Base-by-base conservation (phyloP, 2,888 invertebrate genomes). In the Microplitis deprimator region DNA sequence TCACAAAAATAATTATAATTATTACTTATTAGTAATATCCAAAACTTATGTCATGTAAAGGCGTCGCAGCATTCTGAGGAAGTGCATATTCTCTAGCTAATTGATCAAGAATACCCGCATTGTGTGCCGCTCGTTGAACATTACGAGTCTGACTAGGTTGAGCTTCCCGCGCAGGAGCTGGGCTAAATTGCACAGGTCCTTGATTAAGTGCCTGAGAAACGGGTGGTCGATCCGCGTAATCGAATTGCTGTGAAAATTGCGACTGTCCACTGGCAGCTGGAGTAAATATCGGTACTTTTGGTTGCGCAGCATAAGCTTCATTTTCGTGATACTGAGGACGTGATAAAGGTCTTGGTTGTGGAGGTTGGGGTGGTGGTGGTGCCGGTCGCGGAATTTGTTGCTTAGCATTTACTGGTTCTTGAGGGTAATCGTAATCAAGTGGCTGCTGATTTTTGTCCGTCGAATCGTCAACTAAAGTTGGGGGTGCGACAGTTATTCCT, bases 31-130 rank as follows among this genome's bases (percentile, higher is more conserved):
- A 95, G 89, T 94, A 95, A 88, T 94, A 94, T 85, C 96, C 95
- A 87, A 96, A 96, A 78, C 95, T 94, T 89, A 96, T 96, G 86
- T 96, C 96, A 86, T 96, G 96, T 60, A 95, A 91, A 0, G 96
- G 93, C 60, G 93, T 91, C 0, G 94, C 92, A 7, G 93, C 92
- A 39, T 93, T 93, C 81, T 93, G 92, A 0, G 96, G 96, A 69
- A 96, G 89, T 10, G 95, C 94, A 86, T 95, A 96, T 84, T 96
- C 96, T 86, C 94, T 94, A 71, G 96, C 93, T 72, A 96, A 92
- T 86, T 96, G 95, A 87, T 96, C 96, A 68, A 96, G 91, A 89
- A 96, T 91, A 39, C 93, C 93, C 10, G 91, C 91, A 17, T 90
- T 87, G 8, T 85, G 83, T 70, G 85, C 84, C 89, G 92, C 74